Evolutionary conservation across 2,797 vertebrate genomes (phyloP).

Genomic region (Melanotaenia boesemani): DNA sequence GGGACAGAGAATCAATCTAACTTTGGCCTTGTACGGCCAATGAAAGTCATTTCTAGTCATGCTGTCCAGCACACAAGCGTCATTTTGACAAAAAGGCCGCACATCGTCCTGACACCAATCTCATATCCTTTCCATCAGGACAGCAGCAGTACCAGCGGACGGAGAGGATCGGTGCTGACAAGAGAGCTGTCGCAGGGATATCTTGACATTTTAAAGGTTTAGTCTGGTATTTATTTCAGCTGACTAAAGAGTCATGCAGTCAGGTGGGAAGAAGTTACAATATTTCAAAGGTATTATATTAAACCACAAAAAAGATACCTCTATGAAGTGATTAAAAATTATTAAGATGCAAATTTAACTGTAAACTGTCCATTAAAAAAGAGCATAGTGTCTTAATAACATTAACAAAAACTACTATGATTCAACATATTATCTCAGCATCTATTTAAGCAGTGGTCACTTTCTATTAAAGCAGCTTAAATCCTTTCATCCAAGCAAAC

Average conservation of each 20-base stretch:
- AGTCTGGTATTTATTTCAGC: conserved; percentile 17
- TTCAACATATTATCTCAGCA: conserved; percentile 14
- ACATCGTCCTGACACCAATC: conserved; percentile 60
- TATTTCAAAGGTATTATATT: neutral
- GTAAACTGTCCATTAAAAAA: neutral
- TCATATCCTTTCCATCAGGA: conserved; percentile 38
- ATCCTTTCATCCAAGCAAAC: conserved; percentile 23
- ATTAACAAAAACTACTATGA: neutral
- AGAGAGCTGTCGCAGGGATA: conserved; percentile 29
- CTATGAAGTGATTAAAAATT: neutral
- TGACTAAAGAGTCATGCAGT: neutral
- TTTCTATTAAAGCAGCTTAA: conserved; percentile 38
- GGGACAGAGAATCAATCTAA: conserved; percentile 48
- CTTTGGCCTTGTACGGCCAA: conserved; percentile 37
- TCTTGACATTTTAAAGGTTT: conserved; percentile 42
- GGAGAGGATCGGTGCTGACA: neutral
- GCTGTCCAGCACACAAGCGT: conserved; percentile 55
- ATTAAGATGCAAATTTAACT: neutral
- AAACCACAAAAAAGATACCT: neutral
- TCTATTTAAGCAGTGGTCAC: conserved; percentile 36
- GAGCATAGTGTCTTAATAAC: too few species aligned
- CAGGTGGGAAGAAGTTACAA: neutral
- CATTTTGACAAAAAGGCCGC: conserved; percentile 72
- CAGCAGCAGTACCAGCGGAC: conserved; percentile 41
- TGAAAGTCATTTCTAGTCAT: conserved; percentile 54